Conservation (phyloP, 2,888 invertebrate genomes). For the Rotaria macrura region DNA sequence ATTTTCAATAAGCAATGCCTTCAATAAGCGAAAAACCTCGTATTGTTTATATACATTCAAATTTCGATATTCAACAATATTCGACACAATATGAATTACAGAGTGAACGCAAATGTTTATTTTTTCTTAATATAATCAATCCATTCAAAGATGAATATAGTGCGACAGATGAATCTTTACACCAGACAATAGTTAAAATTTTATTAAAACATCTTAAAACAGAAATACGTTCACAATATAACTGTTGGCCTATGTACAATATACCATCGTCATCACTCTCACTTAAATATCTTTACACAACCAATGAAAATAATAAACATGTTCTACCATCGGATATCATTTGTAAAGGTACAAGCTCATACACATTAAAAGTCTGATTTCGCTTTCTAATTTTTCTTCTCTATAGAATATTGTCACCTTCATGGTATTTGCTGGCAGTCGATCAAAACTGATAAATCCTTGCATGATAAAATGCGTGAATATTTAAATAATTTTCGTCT, state of each 20-base stretch:
- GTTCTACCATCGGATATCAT: constrained; percentile 3
- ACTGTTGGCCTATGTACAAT: constrained; percentile 13
- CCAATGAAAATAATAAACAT: not conserved
- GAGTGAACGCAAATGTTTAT: not conserved
- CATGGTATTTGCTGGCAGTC: constrained; percentile 15
- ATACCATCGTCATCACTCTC: not conserved
- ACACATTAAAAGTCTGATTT: too few relatives aligned
- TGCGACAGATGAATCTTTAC: not conserved
- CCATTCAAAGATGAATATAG: constrained; percentile 13
- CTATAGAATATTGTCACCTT: not conserved
- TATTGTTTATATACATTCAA: not conserved
- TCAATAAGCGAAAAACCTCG: constrained; percentile 15
- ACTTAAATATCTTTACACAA: constrained; percentile 11
- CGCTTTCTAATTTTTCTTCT: too few relatives aligned
- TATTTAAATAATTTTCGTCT: constrained; percentile 20
- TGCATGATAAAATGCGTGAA: not conserved
- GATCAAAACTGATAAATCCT: not conserved
- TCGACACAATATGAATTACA: constrained; percentile 16
- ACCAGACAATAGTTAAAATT: constrained; percentile 9
- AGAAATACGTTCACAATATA: not conserved
- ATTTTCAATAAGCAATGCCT: not conserved
- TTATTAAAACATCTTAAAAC: constrained; percentile 7
- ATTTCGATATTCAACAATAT: constrained; percentile 19
- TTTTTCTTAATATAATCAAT: not conserved
- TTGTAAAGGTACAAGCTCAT: not conserved